These are phyloP conservation scores for Bombus pyrosoma DNA, from an alignment of 1,140 invertebrate species.

Conservation along the genomic window DNA sequence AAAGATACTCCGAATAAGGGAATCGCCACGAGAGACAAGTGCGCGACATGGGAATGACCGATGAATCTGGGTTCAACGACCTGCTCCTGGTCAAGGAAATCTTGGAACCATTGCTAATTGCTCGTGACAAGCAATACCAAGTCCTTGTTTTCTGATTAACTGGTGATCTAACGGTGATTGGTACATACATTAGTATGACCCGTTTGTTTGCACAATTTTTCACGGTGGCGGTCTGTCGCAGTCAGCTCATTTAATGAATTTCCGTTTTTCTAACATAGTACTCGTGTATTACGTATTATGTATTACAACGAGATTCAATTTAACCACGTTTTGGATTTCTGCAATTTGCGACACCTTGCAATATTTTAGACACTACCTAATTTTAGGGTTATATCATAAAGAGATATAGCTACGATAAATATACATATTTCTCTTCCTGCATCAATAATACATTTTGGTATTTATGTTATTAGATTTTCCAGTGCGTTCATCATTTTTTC, in stretches of 20 bases:
- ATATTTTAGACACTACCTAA: too few species aligned
- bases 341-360: too few species aligned
- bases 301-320: too few species aligned
- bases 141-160: conserved; percentile 21
- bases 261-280: background rate
- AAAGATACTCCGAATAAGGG: conserved; percentile 77
- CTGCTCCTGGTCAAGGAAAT: conserved; percentile 47
- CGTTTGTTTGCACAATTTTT: background rate
- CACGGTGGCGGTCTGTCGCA: background rate
- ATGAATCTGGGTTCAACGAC: conserved; percentile 75
- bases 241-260: background rate
- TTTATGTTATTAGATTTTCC: too few species aligned
- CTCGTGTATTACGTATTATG: too few species aligned
- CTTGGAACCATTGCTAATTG: conserved; percentile 46
- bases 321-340: too few species aligned
- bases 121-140: conserved; percentile 20
- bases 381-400: too few species aligned
- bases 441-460: too few species aligned
- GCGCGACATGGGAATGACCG: conserved; percentile 74
- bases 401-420: too few species aligned
- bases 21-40: conserved; percentile 77
- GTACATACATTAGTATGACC: background rate
- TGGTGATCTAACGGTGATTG: background rate
- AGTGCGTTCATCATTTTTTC: too few species aligned
- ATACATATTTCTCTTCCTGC: too few species aligned